Evolutionary conservation across 1,140 invertebrate species (phyloP), one percentile per base, ranked within the genome.

Genomic region (Pseudomyrmex sp.): DNA sequence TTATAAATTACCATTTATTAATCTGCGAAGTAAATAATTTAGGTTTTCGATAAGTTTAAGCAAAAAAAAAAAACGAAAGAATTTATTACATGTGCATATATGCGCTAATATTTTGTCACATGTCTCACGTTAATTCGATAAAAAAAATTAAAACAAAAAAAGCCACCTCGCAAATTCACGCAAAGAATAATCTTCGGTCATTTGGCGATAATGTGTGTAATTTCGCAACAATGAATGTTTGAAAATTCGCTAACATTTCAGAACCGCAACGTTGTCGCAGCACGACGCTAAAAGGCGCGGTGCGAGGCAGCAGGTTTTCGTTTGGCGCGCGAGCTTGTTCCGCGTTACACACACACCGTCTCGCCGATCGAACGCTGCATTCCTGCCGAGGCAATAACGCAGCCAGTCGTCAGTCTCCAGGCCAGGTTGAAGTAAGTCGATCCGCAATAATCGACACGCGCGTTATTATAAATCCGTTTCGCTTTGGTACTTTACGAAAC

Each of bases 361-460:
- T 26, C 2, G 3, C 26, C 54, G 66, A 72, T 72, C 76, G 66
- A 80, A 79, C 20, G 66, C 68, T 72, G 66, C 76, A 80, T 80
- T 80, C 76, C 66, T 72, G n/a, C n/a, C 76, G 76, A 72, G 76
- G 54, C 76, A 72, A 72, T 70, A 80, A 70, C 7, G 54, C 56
- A 80, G 66, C 23, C 66, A 61, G 54, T 50, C 65, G 56, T 80
- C 59, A 66, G 66, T 80, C 44, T 20, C 15, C 23, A 2, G 52
- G 18, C 13, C 65, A 1, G 54, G 20, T 12, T 50, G 18, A n/a
- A 68, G 10, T 23, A 15, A 68, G 65, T 7, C 68, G 23, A 23
- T 46, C 54, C 10, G 20, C 54, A 18, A 50, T 52, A 35, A 35
- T 70, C 75, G 63, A 58, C 63, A 69, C 63, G 20, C 44, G 52